These are phyloP conservation scores for Etia nguti DNA, from an alignment of 2,113 vertebrate species.

Conservation along the genomic window DNA sequence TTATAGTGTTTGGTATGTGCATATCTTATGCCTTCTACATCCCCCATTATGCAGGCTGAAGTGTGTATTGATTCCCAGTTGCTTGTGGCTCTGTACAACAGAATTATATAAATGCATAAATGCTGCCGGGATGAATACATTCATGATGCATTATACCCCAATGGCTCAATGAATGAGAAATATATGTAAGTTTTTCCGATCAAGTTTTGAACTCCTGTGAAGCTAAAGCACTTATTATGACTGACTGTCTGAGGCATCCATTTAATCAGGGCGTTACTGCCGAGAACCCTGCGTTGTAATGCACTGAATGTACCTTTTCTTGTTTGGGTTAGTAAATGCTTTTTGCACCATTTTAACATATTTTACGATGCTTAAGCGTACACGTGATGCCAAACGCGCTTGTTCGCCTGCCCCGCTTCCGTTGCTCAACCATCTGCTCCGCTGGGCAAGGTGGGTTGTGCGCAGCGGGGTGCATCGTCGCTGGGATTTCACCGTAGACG, in stretches of 20 bases:
- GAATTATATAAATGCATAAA: slow-evolving; percentile 54
- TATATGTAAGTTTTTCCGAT: slow-evolving; percentile 15
- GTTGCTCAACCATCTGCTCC: slow-evolving; percentile 55
- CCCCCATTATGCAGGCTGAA: slow-evolving; percentile 46
- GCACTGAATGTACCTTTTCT: background rate
- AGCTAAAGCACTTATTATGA: background rate
- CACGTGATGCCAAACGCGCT: background rate
- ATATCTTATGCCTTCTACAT: slow-evolving; percentile 30
- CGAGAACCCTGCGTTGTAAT: background rate
- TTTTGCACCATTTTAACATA: background rate
- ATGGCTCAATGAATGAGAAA: slow-evolving; percentile 9
- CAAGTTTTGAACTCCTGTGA: slow-evolving; percentile 17
- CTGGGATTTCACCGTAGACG: background rate
- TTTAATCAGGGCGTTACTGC: background rate
- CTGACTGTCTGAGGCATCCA: background rate
- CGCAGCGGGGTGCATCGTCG: slow-evolving; percentile 27
- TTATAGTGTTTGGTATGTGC: slow-evolving; percentile 50
- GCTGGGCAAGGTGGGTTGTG: slow-evolving; percentile 22
- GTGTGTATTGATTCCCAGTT: slow-evolving; percentile 38
- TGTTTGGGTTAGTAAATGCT: background rate
- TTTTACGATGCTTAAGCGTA: background rate
- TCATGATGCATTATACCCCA: slow-evolving; percentile 27
- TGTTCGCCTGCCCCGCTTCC: background rate
- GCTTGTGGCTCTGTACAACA: slow-evolving; percentile 38
- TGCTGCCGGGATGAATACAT: slow-evolving; percentile 42